Percentiles rank a stretch among this genome's conserved stretches.
Conservation (phyloP, 2,113 vertebrate genomes). For the Aphyosemion australe region DNA sequence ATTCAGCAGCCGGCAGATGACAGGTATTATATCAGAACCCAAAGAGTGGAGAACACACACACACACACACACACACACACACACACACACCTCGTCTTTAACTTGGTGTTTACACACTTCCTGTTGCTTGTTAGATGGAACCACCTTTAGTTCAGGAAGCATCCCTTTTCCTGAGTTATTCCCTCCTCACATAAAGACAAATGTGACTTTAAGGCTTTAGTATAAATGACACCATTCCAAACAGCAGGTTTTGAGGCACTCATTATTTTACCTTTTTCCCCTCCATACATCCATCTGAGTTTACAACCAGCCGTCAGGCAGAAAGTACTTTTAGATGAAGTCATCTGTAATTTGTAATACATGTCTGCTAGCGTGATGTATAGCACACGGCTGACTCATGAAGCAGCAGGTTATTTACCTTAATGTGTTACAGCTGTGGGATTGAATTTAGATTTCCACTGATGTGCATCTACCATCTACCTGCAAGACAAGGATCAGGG, state of each 20-base stretch:
- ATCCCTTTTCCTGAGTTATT: no score
- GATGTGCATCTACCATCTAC: neutral
- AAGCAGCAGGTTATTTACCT: constrained; percentile 58
- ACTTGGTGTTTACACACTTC: constrained; percentile 7
- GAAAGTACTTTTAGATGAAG: constrained; percentile 99
- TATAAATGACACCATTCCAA: no score
- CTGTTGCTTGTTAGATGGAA: constrained; percentile 3
- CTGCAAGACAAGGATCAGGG: no score
- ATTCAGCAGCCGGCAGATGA: constrained; percentile 93
- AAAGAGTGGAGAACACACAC: constrained; percentile 82
- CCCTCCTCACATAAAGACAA: no score
- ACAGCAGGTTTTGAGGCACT: neutral
- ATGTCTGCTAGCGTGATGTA: constrained; percentile 93
- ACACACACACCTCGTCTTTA: constrained; percentile 11
- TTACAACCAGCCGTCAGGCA: constrained; percentile 92
- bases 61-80: no score
- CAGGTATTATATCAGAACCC: constrained; percentile 98
- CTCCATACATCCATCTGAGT: constrained; percentile 85
- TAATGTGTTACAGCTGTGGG: constrained; percentile 45
- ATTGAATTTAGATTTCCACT: neutral
- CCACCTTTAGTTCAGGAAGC: neutral
- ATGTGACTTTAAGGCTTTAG: no score
- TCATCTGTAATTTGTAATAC: constrained; percentile 98
- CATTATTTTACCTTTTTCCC: constrained; percentile 59
- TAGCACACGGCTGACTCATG: constrained; percentile 92